phyloP scores from a whole-genome alignment of 2,888 invertebrate genomes.

The Tenodera sinensis region DNA sequence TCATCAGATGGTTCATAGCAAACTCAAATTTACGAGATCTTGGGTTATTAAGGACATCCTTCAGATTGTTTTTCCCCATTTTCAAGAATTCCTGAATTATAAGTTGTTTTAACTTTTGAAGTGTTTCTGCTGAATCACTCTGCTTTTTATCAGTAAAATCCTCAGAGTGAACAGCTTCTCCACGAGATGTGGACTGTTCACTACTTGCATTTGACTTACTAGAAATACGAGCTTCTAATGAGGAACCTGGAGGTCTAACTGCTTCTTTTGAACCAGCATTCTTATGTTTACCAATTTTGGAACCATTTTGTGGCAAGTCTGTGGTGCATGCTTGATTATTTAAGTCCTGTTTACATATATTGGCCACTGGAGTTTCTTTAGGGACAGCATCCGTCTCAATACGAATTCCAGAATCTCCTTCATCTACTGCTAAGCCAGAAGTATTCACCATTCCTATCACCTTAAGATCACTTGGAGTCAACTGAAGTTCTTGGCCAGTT shows the following conservation, averaged over 20 bases:
- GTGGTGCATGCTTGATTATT: neutral
- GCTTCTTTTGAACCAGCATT: neutral
- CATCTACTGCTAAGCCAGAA: neutral
- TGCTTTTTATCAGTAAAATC: neutral
- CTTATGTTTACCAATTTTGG: neutral
- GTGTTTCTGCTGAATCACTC: neutral
- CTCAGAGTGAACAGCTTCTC: neutral
- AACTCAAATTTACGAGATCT: conserved; percentile 28
- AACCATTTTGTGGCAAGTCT: neutral
- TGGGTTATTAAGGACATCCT: conserved; percentile 31
- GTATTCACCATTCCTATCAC: conserved; percentile 1
- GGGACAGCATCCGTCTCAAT: neutral
- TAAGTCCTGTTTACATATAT: neutral
- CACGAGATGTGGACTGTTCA: neutral
- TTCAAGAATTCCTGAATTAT: conserved; percentile 27
- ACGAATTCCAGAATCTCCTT: neutral
- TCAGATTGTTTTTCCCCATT: conserved; percentile 27
- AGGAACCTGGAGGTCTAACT: neutral
- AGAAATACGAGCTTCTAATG: neutral
- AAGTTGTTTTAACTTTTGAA: conserved; percentile 18
- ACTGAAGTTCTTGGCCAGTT: neutral
- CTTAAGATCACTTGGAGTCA: conserved; percentile 2
- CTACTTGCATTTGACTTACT: neutral
- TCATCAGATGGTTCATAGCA: conserved; percentile 31
- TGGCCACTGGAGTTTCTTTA: neutral